Conservation (phyloP, 2,113 vertebrate species). For the Ceyx melanurus region DNA sequence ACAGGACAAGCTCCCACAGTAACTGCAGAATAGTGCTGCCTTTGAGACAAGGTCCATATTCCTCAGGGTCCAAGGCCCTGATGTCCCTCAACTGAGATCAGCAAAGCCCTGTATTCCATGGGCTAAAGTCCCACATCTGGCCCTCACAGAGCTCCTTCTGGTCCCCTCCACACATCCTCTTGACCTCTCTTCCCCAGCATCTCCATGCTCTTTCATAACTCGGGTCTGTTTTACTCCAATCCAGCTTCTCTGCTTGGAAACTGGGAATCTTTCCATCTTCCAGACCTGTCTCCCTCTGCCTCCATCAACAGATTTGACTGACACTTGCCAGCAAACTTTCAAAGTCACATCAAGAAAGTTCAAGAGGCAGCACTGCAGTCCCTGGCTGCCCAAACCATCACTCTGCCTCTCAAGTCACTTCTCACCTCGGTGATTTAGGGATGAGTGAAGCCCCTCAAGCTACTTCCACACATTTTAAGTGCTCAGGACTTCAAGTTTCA, state of each 20-base stretch:
- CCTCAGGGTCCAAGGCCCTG: not conserved
- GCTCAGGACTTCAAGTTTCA: not conserved
- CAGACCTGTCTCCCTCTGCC: not conserved
- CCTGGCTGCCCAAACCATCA: not conserved
- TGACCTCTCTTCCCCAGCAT: not conserved
- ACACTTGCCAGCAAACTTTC: not conserved
- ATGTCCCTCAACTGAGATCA: fast-evolving
- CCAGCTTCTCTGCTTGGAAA: not conserved
- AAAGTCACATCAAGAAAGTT: not conserved
- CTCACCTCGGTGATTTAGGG: not conserved
- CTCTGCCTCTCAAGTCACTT: not conserved
- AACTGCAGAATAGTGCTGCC: not conserved
- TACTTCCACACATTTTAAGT: not conserved
- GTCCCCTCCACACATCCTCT: fast-evolving
- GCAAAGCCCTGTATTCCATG: not conserved
- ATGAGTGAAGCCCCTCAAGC: not conserved
- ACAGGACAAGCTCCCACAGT: not conserved
- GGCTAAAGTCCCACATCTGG: not conserved
- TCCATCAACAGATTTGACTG: not conserved
- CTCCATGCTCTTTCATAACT: not conserved
- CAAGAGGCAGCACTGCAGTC: not conserved
- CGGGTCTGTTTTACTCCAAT: not conserved
- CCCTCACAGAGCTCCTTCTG: not conserved
- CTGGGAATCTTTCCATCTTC: not conserved
- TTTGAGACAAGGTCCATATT: not conserved